Conservation (phyloP, 2,888 invertebrate species). For the Pachymerium ferrugineum region DNA sequence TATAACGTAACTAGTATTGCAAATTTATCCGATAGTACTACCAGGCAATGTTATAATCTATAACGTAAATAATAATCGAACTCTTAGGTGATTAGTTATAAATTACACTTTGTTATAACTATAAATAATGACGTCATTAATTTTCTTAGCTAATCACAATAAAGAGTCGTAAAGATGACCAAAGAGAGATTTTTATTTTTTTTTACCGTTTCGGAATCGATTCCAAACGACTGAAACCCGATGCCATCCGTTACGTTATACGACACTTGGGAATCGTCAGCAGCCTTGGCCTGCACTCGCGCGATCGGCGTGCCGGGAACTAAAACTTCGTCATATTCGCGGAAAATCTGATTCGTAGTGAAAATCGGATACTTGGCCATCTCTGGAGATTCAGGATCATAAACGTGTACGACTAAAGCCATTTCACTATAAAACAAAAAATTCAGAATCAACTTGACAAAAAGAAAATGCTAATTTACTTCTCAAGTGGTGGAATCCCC, state of each 20-base stretch:
- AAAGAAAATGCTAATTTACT: slow-evolving; percentile 3
- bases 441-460: background rate
- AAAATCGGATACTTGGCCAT: slow-evolving; percentile 39
- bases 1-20: too few species aligned
- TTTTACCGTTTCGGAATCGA: slow-evolving; percentile 38
- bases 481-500: slow-evolving; percentile 34
- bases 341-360: slow-evolving; percentile 39
- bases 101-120: too few species aligned
- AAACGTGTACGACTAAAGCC: slow-evolving; percentile 40
- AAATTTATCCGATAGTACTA: too few species aligned
- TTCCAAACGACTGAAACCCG: slow-evolving; percentile 38
- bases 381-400: slow-evolving; percentile 37
- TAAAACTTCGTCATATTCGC: slow-evolving; percentile 38
- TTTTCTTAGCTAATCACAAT: too few species aligned
- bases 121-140: too few species aligned
- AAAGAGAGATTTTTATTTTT: slow-evolving; percentile 7
- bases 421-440: slow-evolving; percentile 36
- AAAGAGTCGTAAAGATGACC: too few species aligned
- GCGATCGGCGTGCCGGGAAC: slow-evolving; percentile 40
- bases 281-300: slow-evolving; percentile 39
- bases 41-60: too few species aligned
- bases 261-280: slow-evolving; percentile 39
- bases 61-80: too few species aligned
- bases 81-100: too few species aligned
- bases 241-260: slow-evolving; percentile 40